These are phyloP conservation scores for Polia nebulosa DNA, from an alignment of 2,888 invertebrate species.

Conservation along the genomic window DNA sequence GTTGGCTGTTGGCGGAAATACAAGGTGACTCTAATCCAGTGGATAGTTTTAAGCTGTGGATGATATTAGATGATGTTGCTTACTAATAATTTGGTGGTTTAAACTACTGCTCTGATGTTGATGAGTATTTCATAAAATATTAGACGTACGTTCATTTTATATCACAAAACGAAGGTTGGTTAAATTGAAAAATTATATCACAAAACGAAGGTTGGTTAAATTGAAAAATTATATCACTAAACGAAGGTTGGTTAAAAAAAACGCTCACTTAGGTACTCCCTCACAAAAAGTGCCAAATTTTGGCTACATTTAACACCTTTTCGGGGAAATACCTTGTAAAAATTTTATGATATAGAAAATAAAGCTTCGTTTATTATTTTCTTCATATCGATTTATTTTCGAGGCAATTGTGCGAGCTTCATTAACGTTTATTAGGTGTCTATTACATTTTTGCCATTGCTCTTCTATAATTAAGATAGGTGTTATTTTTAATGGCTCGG, in stretches of 20 bases:
- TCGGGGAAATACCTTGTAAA: background rate
- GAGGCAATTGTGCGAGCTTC: background rate
- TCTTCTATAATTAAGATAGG: background rate
- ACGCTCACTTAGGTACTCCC: background rate
- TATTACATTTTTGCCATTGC: background rate
- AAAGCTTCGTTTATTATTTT: constrained; percentile 8
- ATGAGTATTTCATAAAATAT: background rate
- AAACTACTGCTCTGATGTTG: background rate
- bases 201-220: background rate
- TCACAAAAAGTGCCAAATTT: background rate
- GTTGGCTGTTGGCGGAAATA: constrained; percentile 19
- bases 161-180: background rate
- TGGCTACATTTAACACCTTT: constrained; percentile 1
- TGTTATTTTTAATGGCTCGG: background rate
- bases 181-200: background rate
- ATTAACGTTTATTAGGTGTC: background rate
- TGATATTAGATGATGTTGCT: constrained; percentile 31
- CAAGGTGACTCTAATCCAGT: constrained; percentile 24
- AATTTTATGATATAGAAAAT: background rate
- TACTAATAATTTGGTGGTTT: background rate
- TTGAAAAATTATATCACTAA: background rate
- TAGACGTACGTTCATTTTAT: background rate
- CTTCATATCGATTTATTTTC: background rate
- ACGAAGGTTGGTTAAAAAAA: background rate
- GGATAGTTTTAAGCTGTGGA: constrained; percentile 44